Base-by-base conservation (phyloP, 2,888 invertebrate species). In the Megaustenia siamemsis region DNA sequence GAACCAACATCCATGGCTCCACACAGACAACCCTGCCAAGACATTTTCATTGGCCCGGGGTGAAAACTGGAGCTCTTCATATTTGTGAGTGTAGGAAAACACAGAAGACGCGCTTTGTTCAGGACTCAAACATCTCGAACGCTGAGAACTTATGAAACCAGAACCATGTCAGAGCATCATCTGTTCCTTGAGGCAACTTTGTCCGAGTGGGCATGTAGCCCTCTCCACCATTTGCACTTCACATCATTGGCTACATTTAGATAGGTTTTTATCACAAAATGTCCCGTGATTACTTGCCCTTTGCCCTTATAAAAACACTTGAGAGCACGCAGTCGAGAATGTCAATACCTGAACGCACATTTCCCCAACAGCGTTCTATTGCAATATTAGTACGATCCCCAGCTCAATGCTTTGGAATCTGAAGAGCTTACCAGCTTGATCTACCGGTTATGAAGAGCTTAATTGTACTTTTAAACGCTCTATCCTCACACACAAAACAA, bases 131-230 rank as follows among this genome's bases (percentile, higher is more conserved):
- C 66, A 68, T 80, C 45, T 49, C 32, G n/a, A 49, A 38, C 80
- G 0, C 5, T 79, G 53, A 53, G 12, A 28, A 45, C 63, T n/a
- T 6, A 45, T 40, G 45, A 63, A 63, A 24, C 24, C 5, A 24
- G 77, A 77, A 77, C 40, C 56, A 24, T 77, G 53, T 60, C 77
- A 40, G 24, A 77, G 53, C 45, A 32, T 43, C 45, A 21, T 76
- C 45, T 56, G 3, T 32, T 12, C 28, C 38, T 28, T 8, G 32
- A 45, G 45, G 49, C 56, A 40, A 60, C 2, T 21, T 56, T 56
- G 6, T 40, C 28, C 28, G 12, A 38, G 1, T 60, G 40, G 32
- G 40, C 28, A 24, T 28, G 21, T 35, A 32, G 28, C 2, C 32
- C 6, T 66, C 60, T n/a, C 10, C 69, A 69, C 1, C 40, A 69